Evolutionary conservation across 2,113 vertebrate genomes (phyloP), one percentile per base, ranked within the genome.

Genomic region (Catagonus wagneri): DNA sequence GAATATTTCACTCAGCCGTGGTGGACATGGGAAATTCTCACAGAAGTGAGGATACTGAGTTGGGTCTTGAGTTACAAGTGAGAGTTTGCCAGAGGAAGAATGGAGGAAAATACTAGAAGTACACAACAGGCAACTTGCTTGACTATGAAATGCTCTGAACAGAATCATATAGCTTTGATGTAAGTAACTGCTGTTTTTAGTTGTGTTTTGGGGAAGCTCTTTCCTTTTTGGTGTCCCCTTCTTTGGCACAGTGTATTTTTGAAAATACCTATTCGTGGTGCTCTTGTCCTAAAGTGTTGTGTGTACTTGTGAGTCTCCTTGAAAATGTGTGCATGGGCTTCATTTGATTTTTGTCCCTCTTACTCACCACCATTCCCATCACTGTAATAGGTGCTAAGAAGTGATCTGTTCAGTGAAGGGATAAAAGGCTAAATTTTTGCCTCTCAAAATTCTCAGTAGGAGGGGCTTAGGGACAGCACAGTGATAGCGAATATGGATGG

Each of bases 81-180:
- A 52, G 34, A 23, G 6, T 80, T 75, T 84, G 32, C 34, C 60
- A 84, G 44, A 65, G 22, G 88, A 95, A 39, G 27, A 65, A 34
- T 2, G n/a, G 50, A 95, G 44, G 6, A 7, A 89, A 89, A 78
- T 20, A 39, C 2, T 25, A 69, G 39, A 71, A 6, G 7, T 16
- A 69, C 2, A 3, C 54, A 89, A 50, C 9, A 16, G 32, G 36
- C 32, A 85, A 27, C 34, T 50, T 34, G 34, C 9, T 65, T 94
- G 7, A 13, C 2, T 29, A 7, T 39, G 23, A 72, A 93, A 76
- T 4, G 6, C 66, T 89, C 44, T 44, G 15, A 85, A 72, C 23
- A 93, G 74, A 90, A 65, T 92, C 34, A 25, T 19, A 80, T 39
- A 34, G 78, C 44, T 92, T 74, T 11, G 75, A 85, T 68, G 76